These are phyloP conservation scores for Salvelinus namaycush DNA, from an alignment of 2,113 vertebrate species.

Conservation along the genomic window DNA sequence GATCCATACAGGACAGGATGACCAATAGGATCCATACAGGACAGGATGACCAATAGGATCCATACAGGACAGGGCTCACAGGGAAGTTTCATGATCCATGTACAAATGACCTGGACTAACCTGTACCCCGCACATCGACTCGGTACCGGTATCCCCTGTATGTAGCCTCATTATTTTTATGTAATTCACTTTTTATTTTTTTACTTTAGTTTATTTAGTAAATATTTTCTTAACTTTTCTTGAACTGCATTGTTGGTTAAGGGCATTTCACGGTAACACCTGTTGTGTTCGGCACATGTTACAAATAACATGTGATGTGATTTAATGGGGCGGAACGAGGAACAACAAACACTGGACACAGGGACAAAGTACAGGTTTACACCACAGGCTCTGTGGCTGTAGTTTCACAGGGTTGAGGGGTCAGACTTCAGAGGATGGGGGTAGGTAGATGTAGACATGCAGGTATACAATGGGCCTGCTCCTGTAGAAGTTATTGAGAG, in stretches of 20 bases:
- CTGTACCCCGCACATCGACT: too few relatives aligned
- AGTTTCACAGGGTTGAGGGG: neutral
- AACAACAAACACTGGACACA: neutral
- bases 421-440: neutral
- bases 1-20: neutral
- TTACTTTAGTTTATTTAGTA: too few relatives aligned
- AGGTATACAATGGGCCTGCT: neutral
- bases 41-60: neutral
- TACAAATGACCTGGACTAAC: too few relatives aligned
- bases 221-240: too few relatives aligned
- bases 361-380: neutral
- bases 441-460: neutral
- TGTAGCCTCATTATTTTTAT: too few relatives aligned
- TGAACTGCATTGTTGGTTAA: too few relatives aligned
- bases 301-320: too few relatives aligned
- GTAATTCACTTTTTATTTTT: too few relatives aligned
- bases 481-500: neutral
- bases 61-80: neutral
- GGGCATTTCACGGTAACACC: too few relatives aligned
- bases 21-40: neutral
- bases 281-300: too few relatives aligned
- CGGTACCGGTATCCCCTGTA: too few relatives aligned
- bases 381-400: neutral
- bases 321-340: neutral
- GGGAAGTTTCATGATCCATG: neutral